Evolutionary conservation across 2,888 invertebrate species (phyloP), one percentile per base, ranked within the genome.

Genomic region (Agapostemon virescens): DNA sequence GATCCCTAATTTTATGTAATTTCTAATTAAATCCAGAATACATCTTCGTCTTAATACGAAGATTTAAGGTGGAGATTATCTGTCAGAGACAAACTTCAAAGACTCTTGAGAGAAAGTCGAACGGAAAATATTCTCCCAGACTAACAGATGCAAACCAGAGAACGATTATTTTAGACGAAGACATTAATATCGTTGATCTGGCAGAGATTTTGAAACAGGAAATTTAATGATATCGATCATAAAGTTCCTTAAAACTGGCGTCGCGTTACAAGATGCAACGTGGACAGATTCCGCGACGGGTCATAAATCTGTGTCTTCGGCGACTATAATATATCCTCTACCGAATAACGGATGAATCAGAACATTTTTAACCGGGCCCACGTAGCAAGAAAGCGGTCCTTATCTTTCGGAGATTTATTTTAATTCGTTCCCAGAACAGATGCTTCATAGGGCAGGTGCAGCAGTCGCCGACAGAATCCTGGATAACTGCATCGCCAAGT

Each of bases 401-500:
- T 49, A 64, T 75, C 52, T 49, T 5, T 2, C 15, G 30, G 23
- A 64, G 75, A 75, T 75, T 75, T 71, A 75, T 75, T 75, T 52
- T 52, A 64, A 71, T 71, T 64, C 52, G 40, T 69, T 63, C 30
- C 26, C 52, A 23, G 49, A 15, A 20, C 49, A 36, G 30, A 52
- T 64, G 40, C 49, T 26, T 36, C 17, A 9, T n/a, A 2, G n/a
- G 3, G n/a, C n/a, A 13, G 23, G 15, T 61, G 63, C 33, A 69
- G 17, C 17, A 13, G 23, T 2, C 33, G 49, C 1, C 63, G 63
- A 7, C 38, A 1, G n/a, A 38, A 17, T 23, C 17, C 17, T 13
- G 5, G 61, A 30, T n/a, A 38, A 30, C 69, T 61, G 69, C 9
- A n/a, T 20, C 17, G 40, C n/a, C 23, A 15, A n/a, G 63, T 70